Percentiles rank a stretch among this genome's conserved stretches.
These are phyloP conservation scores for Amphilophus citrinellus DNA, from an alignment of 2,113 vertebrate genomes.

Conservation along the genomic window DNA sequence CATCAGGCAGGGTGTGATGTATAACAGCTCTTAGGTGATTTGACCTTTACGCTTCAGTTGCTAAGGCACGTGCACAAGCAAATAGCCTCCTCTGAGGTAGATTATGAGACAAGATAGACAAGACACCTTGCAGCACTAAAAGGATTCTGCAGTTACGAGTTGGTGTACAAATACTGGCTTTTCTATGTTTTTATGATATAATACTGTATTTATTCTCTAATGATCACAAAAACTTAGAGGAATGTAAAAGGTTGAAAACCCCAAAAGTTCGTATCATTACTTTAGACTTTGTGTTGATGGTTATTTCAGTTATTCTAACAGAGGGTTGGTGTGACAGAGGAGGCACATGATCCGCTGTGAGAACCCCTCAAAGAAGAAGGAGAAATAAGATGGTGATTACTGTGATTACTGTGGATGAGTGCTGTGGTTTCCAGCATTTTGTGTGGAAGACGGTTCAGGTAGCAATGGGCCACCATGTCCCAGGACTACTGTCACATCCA, in stretches of 20 bases:
- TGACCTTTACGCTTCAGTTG: neutral
- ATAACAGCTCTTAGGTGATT: neutral
- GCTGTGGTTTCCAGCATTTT: neutral
- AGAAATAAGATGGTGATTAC: neutral
- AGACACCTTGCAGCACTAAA: neutral
- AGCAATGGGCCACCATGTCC: neutral
- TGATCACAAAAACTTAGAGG: neutral
- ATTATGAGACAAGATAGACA: neutral
- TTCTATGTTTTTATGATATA: neutral
- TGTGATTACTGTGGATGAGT: neutral
- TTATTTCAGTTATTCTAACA: neutral
- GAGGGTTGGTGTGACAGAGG: neutral
- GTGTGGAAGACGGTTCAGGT: neutral
- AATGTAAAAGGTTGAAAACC: neutral
- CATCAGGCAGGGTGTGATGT: neutral
- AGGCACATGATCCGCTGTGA: neutral
- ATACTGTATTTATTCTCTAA: neutral
- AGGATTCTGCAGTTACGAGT: neutral
- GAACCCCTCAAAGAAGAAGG: neutral
- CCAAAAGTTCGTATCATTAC: neutral
- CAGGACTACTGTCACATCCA: neutral
- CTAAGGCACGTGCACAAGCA: neutral
- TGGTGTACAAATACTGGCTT: neutral
- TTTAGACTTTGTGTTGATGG: fast-evolving
- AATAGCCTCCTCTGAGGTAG: neutral